phyloP scores from a whole-genome alignment of 2,888 invertebrate species.

The Morpho helenor region DNA sequence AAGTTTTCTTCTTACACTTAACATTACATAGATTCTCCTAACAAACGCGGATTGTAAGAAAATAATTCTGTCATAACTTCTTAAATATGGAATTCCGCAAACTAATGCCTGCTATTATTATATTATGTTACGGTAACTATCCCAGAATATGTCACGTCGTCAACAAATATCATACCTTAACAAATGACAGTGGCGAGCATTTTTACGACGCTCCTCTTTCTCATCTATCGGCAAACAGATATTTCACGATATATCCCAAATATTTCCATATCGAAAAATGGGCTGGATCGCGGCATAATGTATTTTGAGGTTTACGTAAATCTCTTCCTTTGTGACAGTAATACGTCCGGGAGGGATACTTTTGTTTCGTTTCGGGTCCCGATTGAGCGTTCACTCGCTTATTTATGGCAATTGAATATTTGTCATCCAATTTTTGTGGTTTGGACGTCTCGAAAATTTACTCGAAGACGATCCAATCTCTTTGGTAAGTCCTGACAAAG shows the following conservation, averaged over 20 bases:
- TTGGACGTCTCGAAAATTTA: conserved; percentile 3
- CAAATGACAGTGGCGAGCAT: too few relatives aligned
- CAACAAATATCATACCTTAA: too few relatives aligned
- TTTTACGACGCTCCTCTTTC: too few relatives aligned
- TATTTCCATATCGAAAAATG: conserved; percentile 35
- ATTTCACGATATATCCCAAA: conserved; percentile 28
- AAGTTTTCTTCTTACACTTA: too few relatives aligned
- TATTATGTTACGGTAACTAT: too few relatives aligned
- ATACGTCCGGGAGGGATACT: conserved; percentile 38
- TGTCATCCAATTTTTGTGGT: conserved; percentile 16
- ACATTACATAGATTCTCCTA: too few relatives aligned
- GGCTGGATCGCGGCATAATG: conserved; percentile 32
- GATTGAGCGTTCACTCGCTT: conserved; percentile 24
- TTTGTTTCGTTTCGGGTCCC: conserved; percentile 34
- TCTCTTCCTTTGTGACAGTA: conserved; percentile 36
- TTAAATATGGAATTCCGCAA: too few relatives aligned
- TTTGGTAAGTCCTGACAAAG: too few relatives aligned
- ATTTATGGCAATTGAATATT: conserved; percentile 28
- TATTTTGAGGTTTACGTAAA: conserved; percentile 39
- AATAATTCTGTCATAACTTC: too few relatives aligned
- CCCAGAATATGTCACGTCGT: too few relatives aligned
- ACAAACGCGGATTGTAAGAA: too few relatives aligned
- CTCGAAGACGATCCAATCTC: background rate
- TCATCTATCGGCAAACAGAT: background rate
- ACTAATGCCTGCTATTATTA: too few relatives aligned